phyloP scores from a whole-genome alignment of 1,140 invertebrate genomes.

The Pentalonia nigronervosa region DNA sequence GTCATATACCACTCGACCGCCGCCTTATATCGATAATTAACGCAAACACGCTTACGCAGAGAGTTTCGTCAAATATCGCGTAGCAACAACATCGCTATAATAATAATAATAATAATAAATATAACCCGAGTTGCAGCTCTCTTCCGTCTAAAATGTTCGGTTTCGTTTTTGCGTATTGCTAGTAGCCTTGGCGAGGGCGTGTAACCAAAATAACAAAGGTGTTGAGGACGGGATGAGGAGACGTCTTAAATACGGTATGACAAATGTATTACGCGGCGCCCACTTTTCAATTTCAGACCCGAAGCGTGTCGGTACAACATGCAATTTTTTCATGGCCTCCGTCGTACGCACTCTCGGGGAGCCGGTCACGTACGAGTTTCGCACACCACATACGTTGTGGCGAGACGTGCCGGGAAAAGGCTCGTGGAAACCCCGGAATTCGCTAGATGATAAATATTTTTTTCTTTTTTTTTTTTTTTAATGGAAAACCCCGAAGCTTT shows the following conservation, averaged over 20 bases:
- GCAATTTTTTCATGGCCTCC: not conserved
- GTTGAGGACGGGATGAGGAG: not conserved
- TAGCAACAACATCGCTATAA: not conserved
- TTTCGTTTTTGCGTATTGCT: not conserved
- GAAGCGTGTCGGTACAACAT: not conserved
- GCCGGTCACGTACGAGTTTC: not conserved
- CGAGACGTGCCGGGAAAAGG: not conserved
- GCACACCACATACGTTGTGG: not conserved
- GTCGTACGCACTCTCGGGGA: not conserved
- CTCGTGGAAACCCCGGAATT: not conserved
- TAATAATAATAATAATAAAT: not conserved
- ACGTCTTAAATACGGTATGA: not conserved
- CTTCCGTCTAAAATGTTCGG: not conserved
- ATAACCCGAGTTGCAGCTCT: not conserved
- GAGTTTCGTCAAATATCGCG: not conserved
- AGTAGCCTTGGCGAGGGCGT: not conserved
- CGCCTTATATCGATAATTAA: not conserved
- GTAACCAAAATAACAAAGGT: not conserved
- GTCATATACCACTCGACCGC: not conserved
- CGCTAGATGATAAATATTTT: not conserved
- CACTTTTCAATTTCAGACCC: slow-evolving; percentile 9
- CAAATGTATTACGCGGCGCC: not conserved
- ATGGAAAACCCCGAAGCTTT: not conserved
- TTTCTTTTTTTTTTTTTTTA: slow-evolving; percentile 21
- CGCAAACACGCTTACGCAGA: not conserved